Evolutionary conservation across 2,888 invertebrate species (phyloP), one percentile per base, ranked within the genome.

Genomic region (Agrochola circellaris): DNA sequence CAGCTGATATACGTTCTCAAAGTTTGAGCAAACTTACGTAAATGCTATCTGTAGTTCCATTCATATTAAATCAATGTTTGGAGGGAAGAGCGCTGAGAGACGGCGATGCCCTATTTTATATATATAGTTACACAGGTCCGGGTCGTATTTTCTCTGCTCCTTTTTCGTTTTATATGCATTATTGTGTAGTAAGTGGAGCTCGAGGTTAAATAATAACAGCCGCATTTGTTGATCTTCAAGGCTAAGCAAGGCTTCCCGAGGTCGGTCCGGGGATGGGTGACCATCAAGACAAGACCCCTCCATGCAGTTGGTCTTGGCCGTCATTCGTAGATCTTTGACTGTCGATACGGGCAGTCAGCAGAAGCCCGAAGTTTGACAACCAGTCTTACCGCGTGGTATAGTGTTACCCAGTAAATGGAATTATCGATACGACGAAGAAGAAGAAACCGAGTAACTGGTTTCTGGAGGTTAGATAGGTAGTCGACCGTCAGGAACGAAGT

Each of bases 51-150:
- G 67, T 42, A 68, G 51, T 81, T 72, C 38, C 71, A 81, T 81
- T 81, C 76, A 81, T 81, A 81, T 81, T 81, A 81, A 71, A 81
- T 81, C 81, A 81, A 81, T 81, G 76, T 76, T 81, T 42, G 69
- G 20, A 3, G 68, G 20, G 42, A 58, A 15, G 58, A 26, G 60
- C 17, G 23, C 30, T 7, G 23, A 7, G 56, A 69, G 42, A 42
- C 26, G n/a, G 42, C 26, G 56, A 2, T 61, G 67, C 34, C 67
- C 81, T 71, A 54, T 71, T 71, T 81, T 38, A 20, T 51, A 30
- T 34, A 34, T 34, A 34, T 6, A 5, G 7, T 23, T 26, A 30
- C 30, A 30, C 51, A n/a, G 54, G 34, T 51, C 56, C 17, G n/a
- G 2, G n/a, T 51, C 23, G 42, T 68, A 51, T 67, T 26, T 45